Conservation (phyloP, 2,888 invertebrate species). For the Escarpia spicata region DNA sequence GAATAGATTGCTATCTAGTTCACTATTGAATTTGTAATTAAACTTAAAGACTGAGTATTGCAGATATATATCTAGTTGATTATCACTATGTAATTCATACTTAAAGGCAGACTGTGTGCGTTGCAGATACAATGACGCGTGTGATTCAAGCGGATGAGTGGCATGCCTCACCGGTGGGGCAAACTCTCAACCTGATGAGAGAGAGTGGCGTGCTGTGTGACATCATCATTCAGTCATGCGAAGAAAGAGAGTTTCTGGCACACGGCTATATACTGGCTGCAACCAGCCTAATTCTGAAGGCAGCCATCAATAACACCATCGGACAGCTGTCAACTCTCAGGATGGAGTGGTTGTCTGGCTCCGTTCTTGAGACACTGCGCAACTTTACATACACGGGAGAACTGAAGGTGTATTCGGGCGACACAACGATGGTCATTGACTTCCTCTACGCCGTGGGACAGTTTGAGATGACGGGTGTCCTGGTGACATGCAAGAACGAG, state of each 20-base stretch:
- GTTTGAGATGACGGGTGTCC: neutral
- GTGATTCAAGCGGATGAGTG: neutral
- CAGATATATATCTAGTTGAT: too few species aligned
- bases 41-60: too few species aligned
- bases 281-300: neutral
- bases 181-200: neutral
- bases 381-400: neutral
- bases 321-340: neutral
- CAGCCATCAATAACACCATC: neutral
- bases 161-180: neutral
- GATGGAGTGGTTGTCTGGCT: neutral
- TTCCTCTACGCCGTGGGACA: neutral
- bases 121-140: neutral
- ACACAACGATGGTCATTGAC: neutral
- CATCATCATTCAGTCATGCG: neutral
- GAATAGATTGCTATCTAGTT: too few species aligned
- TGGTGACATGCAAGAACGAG: neutral
- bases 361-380: neutral
- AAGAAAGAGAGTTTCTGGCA: neutral
- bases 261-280: neutral
- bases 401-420: neutral
- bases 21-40: too few species aligned
- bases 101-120: neutral
- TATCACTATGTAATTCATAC: too few species aligned
- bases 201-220: neutral